These are phyloP conservation scores for Trichechus manatus DNA, from an alignment of 2,113 vertebrate genomes.

Conservation along the genomic window DNA sequence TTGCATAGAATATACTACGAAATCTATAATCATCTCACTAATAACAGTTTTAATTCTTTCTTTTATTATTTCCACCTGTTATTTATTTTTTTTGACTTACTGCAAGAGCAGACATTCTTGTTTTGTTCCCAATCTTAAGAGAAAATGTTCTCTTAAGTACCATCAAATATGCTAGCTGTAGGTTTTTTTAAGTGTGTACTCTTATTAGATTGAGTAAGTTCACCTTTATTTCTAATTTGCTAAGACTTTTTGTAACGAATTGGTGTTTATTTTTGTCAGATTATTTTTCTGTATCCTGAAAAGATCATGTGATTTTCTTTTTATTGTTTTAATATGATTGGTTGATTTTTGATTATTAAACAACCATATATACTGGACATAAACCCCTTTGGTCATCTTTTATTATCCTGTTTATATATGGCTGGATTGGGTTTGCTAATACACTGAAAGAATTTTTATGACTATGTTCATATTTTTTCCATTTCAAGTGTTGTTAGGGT, in stretches of 20 bases:
- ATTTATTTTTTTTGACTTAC: neutral
- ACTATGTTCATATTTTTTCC: neutral
- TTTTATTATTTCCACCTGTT: neutral
- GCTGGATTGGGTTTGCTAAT: neutral
- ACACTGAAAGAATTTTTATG: constrained; percentile 7
- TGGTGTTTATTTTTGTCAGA: neutral
- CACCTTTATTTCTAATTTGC: neutral
- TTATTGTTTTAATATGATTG: neutral
- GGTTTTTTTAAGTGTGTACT: neutral
- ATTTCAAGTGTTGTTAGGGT: constrained; percentile 21
- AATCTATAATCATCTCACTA: neutral
- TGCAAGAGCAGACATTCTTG: neutral
- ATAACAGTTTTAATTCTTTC: neutral
- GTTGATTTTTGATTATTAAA: neutral
- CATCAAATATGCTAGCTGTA: neutral
- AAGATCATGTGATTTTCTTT: neutral
- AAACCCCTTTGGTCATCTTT: neutral
- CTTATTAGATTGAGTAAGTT: neutral
- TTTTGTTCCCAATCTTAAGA: neutral
- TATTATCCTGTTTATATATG: neutral
- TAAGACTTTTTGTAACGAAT: neutral
- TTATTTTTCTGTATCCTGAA: constrained; percentile 4
- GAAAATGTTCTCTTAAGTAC: neutral
- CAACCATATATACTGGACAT: neutral
- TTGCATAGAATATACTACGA: neutral